A percentile compares a stretch with the other conserved stretches of the same genome.
These are phyloP conservation scores for Manis crassicaudata DNA, from an alignment of 2,797 vertebrate species.

Conservation along the genomic window DNA sequence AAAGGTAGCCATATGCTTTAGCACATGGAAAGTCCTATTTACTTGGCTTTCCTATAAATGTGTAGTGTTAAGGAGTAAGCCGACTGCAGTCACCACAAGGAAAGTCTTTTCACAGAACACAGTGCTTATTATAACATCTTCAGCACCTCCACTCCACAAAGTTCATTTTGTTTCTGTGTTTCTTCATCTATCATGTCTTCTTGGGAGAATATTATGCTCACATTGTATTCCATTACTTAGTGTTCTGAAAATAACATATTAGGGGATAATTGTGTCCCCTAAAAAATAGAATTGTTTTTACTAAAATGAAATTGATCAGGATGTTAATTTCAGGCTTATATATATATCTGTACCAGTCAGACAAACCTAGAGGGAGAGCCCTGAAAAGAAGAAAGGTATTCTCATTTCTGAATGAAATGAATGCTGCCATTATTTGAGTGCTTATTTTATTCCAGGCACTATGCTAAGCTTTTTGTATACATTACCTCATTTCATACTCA, in stretches of 20 bases:
- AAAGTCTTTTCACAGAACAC: slow-evolving; percentile 1
- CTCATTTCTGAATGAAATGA: slow-evolving; percentile 24
- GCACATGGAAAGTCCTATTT: background rate
- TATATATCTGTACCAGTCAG: background rate
- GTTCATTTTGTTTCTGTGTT: slow-evolving; percentile 31
- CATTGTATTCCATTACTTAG: background rate
- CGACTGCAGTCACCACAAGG: background rate
- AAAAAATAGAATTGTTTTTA: background rate
- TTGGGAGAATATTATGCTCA: background rate
- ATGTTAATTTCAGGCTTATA: slow-evolving; percentile 12
- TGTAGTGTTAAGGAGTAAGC: background rate
- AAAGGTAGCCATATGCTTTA: background rate
- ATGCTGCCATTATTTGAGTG: background rate
- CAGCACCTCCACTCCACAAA: background rate
- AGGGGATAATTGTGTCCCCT: background rate
- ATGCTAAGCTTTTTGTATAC: background rate
- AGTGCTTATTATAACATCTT: background rate
- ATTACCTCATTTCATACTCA: slow-evolving; percentile 34
- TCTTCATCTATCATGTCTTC: slow-evolving; percentile 1
- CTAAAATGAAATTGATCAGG: slow-evolving; percentile 2
- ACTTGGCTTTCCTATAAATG: background rate
- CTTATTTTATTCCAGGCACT: background rate
- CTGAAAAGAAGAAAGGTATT: background rate
- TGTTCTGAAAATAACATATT: slow-evolving; percentile 34
- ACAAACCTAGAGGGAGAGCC: background rate